Percentiles rank a stretch among this genome's conserved stretches.
phyloP scores from a whole-genome alignment of 2,888 invertebrate genomes.

The Argyresthia goedartella region DNA sequence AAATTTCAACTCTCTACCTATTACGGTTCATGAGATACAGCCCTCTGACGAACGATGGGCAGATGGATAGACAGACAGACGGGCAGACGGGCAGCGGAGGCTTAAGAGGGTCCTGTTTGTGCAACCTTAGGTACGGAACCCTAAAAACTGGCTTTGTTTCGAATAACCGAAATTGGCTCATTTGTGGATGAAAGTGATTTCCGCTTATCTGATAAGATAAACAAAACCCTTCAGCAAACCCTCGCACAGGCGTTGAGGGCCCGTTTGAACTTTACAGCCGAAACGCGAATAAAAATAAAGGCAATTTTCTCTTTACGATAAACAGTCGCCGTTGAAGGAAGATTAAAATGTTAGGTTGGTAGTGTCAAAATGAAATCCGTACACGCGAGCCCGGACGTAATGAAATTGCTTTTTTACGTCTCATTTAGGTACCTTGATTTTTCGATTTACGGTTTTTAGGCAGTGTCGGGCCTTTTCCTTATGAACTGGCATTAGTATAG shows the following conservation, averaged over 20 bases:
- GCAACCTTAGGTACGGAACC: not conserved
- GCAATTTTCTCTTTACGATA: conserved; percentile 13
- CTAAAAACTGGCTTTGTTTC: not conserved
- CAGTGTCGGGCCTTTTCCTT: too few species aligned
- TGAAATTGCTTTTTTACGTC: too few species aligned
- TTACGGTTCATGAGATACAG: too few species aligned
- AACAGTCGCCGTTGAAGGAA: conserved; percentile 7
- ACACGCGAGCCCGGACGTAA: too few species aligned
- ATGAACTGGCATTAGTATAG: too few species aligned
- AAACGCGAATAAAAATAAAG: conserved; percentile 22
- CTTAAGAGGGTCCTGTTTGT: too few species aligned
- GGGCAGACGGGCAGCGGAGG: too few species aligned
- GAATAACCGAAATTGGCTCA: conserved; percentile 14
- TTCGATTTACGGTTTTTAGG: too few species aligned
- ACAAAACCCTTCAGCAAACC: conserved; percentile 21
- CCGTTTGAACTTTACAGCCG: conserved; percentile 7
- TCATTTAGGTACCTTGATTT: too few species aligned
- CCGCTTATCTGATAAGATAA: conserved; percentile 25
- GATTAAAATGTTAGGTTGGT: conserved; percentile 6
- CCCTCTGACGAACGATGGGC: too few species aligned
- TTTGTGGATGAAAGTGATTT: conserved; percentile 26
- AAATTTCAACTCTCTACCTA: too few species aligned
- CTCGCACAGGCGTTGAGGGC: conserved; percentile 10
- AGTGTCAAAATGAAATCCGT: not conserved
- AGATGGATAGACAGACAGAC: too few species aligned